Evolutionary conservation across 30 jellyfish, hydroid and myxozoan genomes (phyloP).

Genomic region (Hydractinia echinata): DNA sequence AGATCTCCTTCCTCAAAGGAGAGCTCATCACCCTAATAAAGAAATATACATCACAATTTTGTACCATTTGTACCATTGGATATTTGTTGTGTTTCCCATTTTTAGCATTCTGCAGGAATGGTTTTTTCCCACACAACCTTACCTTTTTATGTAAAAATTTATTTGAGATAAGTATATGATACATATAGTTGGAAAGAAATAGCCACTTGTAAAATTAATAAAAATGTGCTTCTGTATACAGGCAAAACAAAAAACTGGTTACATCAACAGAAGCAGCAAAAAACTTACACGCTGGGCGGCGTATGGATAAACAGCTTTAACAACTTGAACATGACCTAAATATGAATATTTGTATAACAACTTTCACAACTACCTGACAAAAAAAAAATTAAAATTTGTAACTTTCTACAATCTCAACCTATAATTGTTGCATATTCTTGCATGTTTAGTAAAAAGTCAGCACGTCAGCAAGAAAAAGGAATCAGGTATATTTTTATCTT

Average conservation of each 20-base stretch:
- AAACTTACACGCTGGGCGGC: constrained; percentile 67
- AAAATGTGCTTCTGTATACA: not conserved
- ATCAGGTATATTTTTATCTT: no score
- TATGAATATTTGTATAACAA: not conserved
- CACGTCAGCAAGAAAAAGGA: no score
- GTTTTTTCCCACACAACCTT: no score
- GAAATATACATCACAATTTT: not conserved
- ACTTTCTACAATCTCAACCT: not conserved
- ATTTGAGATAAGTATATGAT: no score
- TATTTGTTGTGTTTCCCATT: no score
- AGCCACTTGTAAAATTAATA: not conserved
- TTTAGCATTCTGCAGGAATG: no score
- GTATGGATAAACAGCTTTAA: constrained; percentile 77
- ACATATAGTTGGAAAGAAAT: not conserved
- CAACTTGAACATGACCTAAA: constrained; percentile 95
- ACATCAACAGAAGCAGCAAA: not conserved
- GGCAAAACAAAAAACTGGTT: not conserved
- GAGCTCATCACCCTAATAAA: constrained; percentile 76
- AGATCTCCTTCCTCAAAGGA: constrained; percentile 95
- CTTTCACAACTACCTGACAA: no score
- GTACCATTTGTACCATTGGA: no score
- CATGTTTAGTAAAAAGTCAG: no score
- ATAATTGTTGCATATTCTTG: no score
- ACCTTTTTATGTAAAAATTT: no score
- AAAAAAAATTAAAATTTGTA: no score